Conservation (phyloP, 2,113 vertebrate genomes). For the Eubucco bourcierii region DNA sequence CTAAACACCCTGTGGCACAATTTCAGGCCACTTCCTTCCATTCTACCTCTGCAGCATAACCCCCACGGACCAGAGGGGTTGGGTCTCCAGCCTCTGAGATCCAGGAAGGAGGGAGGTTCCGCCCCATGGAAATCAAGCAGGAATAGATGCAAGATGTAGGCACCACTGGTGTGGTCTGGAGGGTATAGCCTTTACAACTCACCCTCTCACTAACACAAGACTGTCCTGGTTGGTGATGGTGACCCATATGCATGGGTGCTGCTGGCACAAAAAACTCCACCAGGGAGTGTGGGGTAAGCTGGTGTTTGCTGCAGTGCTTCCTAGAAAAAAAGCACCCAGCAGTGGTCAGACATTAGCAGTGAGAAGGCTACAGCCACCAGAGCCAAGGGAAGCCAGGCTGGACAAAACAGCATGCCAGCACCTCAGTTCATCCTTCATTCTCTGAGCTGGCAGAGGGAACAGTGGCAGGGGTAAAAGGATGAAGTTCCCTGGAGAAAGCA, state of each 20-base stretch:
- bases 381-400: neutral
- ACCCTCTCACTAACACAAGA: neutral
- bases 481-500: neutral
- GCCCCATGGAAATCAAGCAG: neutral
- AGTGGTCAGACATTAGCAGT: neutral
- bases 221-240: neutral
- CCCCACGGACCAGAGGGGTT: neutral
- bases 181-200: neutral
- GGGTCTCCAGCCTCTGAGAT: accelerated
- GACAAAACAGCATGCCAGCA: neutral
- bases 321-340: neutral
- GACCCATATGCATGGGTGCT: neutral
- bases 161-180: neutral
- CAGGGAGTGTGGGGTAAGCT: neutral
- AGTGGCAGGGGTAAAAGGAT: neutral
- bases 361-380: neutral
- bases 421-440: neutral
- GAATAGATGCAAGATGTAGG: neutral
- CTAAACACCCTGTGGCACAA: too few species aligned
- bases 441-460: neutral
- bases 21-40: too few species aligned
- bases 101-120: neutral
- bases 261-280: neutral
- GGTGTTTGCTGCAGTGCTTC: neutral
- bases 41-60: neutral